phyloP scores from a whole-genome alignment of 2,797 vertebrate species.

The Tiaroga cobitis region DNA sequence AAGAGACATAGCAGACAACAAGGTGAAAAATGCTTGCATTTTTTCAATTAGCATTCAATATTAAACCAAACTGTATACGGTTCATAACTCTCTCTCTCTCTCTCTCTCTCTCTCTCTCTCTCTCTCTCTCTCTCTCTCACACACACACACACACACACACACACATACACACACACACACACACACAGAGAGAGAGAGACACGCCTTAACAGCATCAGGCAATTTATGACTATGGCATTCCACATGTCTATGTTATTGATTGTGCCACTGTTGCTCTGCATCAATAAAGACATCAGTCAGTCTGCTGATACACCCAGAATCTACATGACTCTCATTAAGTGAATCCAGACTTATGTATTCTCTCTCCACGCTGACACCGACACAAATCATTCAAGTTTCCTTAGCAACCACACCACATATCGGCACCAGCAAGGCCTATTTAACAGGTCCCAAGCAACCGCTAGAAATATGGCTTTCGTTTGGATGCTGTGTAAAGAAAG shows the following conservation, averaged over 20 bases:
- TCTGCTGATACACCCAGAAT: conserved; percentile 48
- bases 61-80: background rate
- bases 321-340: conserved; percentile 52
- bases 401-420: conserved; percentile 43
- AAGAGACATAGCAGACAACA: background rate
- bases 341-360: conserved; percentile 27
- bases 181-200: background rate
- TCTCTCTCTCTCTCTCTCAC: background rate
- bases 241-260: conserved; percentile 51
- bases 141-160: background rate
- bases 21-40: background rate
- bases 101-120: no score
- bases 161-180: no score
- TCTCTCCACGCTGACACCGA: conserved; percentile 28
- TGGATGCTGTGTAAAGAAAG: background rate
- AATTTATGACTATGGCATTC: conserved; percentile 32
- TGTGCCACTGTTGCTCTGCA: conserved; percentile 32
- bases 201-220: background rate
- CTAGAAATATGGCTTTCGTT: conserved; percentile 21
- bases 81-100: background rate
- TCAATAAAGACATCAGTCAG: conserved; percentile 50
- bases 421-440: conserved; percentile 14
- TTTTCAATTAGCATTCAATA: conserved; percentile 23
- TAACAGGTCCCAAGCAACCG: conserved; percentile 26
- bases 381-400: conserved; percentile 44